phyloP scores from a whole-genome alignment of 2,113 vertebrate genomes.

The Micronisus gabar region DNA sequence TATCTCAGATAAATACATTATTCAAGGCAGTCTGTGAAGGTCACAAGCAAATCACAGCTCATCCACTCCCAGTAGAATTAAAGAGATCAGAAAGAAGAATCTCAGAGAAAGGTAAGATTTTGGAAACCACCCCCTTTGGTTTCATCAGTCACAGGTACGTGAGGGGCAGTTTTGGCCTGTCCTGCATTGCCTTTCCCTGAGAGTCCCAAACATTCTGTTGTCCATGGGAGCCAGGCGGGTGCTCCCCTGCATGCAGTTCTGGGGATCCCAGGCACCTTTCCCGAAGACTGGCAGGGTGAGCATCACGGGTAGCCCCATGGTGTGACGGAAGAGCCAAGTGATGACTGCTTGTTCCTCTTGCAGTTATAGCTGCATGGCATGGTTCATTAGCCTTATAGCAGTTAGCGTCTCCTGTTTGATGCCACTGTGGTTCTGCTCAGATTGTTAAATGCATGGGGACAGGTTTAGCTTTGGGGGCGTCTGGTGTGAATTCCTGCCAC shows the following conservation, averaged over 20 bases:
- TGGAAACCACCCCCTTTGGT: neutral
- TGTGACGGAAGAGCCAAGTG: neutral
- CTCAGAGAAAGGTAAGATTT: neutral
- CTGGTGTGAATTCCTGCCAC: neutral
- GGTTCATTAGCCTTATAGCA: neutral
- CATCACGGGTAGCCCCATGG: accelerated
- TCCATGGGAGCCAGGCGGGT: accelerated
- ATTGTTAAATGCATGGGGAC: neutral
- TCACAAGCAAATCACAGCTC: neutral
- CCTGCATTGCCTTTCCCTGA: neutral
- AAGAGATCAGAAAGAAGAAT: neutral
- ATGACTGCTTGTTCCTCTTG: neutral
- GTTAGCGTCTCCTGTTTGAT: neutral
- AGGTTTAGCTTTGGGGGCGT: accelerated
- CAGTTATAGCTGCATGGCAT: neutral
- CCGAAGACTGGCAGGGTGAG: neutral
- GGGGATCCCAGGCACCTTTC: accelerated
- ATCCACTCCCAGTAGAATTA: neutral
- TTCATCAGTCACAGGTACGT: neutral
- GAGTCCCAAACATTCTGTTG: neutral
- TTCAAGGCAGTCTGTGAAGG: neutral
- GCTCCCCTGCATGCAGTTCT: accelerated
- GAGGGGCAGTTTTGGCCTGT: neutral
- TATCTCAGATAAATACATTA: neutral
- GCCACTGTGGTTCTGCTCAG: neutral